Evolutionary conservation across 2,113 vertebrate species (phyloP).

Genomic region (Xerus inauris): DNA sequence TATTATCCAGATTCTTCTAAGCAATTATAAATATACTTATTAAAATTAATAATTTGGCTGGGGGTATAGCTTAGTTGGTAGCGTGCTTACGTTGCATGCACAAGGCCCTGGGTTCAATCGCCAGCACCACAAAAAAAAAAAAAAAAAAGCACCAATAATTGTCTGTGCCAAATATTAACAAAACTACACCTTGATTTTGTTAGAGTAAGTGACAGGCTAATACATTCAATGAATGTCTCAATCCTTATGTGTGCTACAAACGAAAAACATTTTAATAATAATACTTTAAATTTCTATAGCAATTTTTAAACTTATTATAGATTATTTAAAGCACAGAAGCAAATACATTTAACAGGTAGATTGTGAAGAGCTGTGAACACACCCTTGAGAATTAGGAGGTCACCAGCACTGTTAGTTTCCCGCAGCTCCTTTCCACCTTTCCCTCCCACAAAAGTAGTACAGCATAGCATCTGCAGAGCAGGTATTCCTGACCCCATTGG

Average conservation of each 20-base stretch:
- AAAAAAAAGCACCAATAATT: no score
- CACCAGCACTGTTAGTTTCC: background rate
- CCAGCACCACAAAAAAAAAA: no score
- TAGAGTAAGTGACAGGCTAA: background rate
- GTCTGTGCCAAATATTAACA: background rate
- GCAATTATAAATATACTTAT: background rate
- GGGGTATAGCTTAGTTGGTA: no score
- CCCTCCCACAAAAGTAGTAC: background rate
- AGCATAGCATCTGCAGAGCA: fast-evolving
- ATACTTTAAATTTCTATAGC: background rate
- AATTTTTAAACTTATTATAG: background rate
- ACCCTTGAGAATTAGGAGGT: background rate
- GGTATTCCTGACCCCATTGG: background rate
- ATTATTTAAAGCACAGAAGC: background rate
- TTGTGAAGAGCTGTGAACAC: background rate
- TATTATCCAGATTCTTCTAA: background rate
- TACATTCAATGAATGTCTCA: background rate
- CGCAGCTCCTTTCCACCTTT: fast-evolving
- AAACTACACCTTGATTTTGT: background rate
- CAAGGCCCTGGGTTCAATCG: no score
- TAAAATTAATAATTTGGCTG: no score
- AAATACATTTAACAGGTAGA: background rate
- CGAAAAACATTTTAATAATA: background rate
- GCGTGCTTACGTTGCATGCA: no score
- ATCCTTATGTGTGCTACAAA: background rate